These are phyloP conservation scores for Catocala nupta DNA, from an alignment of 2,888 invertebrate species.

Conservation along the genomic window DNA sequence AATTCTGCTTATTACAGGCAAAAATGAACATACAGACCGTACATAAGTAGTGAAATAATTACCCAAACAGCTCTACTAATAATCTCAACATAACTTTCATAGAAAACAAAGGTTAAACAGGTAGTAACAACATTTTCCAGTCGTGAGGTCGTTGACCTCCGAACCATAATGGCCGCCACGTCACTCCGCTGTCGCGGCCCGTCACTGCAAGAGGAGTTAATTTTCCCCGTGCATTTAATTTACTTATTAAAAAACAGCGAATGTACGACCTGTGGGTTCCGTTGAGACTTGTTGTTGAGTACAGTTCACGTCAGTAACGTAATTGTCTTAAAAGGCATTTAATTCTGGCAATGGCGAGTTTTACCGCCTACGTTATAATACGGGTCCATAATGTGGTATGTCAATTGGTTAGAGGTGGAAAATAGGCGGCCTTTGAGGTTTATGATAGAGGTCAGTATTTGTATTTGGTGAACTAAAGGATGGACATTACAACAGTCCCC, in stretches of 20 bases:
- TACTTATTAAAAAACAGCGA: slow-evolving; percentile 66
- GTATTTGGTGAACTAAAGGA: too few species aligned
- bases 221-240: slow-evolving; percentile 77
- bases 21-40: too few species aligned
- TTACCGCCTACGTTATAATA: neutral
- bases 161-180: slow-evolving; percentile 75
- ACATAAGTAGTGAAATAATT: too few species aligned
- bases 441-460: too few species aligned
- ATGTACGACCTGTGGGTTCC: slow-evolving; percentile 49
- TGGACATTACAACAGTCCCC: too few species aligned
- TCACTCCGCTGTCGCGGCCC: slow-evolving; percentile 74
- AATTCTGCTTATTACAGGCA: too few species aligned
- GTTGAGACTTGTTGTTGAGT: slow-evolving; percentile 27
- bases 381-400: too few species aligned
- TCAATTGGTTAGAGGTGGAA: too few species aligned
- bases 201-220: slow-evolving; percentile 79
- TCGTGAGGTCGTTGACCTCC: slow-evolving; percentile 63
- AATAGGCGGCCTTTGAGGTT: too few species aligned
- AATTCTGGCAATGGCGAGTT: slow-evolving; percentile 4
- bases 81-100: slow-evolving; percentile 13
- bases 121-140: slow-evolving; percentile 44
- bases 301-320: slow-evolving; percentile 31
- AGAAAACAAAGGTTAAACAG: slow-evolving; percentile 42
- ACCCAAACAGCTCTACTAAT: slow-evolving; percentile 8
- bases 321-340: slow-evolving; percentile 18